Conservation (phyloP, 2,888 invertebrate species). For the Harmothoe impar region DNA sequence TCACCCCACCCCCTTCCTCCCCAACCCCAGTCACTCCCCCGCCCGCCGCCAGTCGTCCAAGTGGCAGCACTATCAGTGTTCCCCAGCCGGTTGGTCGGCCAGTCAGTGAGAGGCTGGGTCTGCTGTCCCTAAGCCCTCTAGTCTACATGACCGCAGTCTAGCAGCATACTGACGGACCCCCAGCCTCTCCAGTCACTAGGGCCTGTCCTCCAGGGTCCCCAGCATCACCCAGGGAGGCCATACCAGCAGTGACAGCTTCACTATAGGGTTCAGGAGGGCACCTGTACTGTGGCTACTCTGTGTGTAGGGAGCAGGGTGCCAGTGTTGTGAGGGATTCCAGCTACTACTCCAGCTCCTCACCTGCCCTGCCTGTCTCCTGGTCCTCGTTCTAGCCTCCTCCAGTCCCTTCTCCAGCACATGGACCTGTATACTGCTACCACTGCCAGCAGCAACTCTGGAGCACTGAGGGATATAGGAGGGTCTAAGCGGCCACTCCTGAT, state of each 20-base stretch:
- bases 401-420: not conserved
- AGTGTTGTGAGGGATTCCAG: no score
- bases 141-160: not conserved
- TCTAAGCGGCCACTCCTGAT: no score
- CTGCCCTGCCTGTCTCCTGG: not conserved
- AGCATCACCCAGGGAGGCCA: no score
- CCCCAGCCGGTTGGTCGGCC: not conserved
- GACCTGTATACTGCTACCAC: not conserved
- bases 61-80: not conserved
- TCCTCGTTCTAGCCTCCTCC: no score
- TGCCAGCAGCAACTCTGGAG: not conserved
- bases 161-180: not conserved
- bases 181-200: not conserved
- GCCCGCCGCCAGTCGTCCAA: not conserved
- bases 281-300: no score
- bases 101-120: not conserved
- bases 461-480: no score
- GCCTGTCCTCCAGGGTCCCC: no score
- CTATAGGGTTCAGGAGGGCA: no score
- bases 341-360: not conserved
- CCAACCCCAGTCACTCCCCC: not conserved
- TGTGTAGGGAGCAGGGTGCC: no score
- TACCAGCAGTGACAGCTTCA: no score
- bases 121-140: not conserved
- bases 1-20: not conserved